Percentiles rank a stretch among this genome's conserved stretches.
Conservation (phyloP, 2,888 invertebrate genomes). For the Tridacna crocea region DNA sequence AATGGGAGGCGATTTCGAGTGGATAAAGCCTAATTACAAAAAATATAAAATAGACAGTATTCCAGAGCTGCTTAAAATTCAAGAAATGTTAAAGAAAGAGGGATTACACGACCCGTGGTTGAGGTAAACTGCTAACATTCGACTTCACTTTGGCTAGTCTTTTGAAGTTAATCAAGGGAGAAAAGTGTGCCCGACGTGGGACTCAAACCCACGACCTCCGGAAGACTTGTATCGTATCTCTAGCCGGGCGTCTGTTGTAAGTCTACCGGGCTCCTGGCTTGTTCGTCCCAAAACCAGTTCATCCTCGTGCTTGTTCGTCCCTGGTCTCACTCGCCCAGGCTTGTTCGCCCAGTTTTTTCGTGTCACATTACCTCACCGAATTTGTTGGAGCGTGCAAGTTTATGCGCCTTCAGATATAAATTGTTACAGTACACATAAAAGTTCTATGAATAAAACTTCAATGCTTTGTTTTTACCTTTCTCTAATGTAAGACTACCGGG, state of each 20-base stretch:
- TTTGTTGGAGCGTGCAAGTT: too few relatives aligned
- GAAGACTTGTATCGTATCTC: neutral
- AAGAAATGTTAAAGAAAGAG: slow-evolving; percentile 16
- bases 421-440: too few relatives aligned
- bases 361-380: too few relatives aligned
- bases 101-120: slow-evolving; percentile 43
- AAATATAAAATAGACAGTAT: slow-evolving; percentile 28
- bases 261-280: neutral
- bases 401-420: too few relatives aligned
- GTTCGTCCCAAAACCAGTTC: neutral
- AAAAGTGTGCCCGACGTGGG: too few relatives aligned
- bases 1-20: neutral
- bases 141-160: slow-evolving; percentile 5
- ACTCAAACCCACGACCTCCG: neutral
- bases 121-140: slow-evolving; percentile 32
- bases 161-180: neutral
- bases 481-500: too few relatives aligned
- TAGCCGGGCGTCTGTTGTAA: too few relatives aligned
- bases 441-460: too few relatives aligned
- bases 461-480: too few relatives aligned
- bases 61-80: slow-evolving; percentile 9
- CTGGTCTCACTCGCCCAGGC: neutral
- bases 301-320: neutral
- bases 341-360: neutral
- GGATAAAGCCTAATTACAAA: slow-evolving; percentile 32